These are phyloP conservation scores for Lottia scabra DNA, from an alignment of 2,888 invertebrate species.

Conservation along the genomic window DNA sequence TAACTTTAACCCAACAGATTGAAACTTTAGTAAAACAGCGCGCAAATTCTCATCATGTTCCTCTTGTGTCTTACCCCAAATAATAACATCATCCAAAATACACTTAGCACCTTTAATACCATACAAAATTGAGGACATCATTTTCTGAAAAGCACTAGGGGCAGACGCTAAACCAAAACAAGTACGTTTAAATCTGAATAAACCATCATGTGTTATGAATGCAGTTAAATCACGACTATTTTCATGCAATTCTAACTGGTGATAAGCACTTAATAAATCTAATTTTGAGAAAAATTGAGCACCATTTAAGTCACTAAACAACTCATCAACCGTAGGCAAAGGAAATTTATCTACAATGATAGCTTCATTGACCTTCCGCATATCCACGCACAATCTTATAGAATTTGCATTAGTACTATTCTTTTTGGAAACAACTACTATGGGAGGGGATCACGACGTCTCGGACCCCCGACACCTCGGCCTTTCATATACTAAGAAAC, in stretches of 20 bases:
- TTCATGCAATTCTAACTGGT: background rate
- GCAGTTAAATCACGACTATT: slow-evolving; percentile 5
- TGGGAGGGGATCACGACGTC: too few species aligned
- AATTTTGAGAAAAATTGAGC: background rate
- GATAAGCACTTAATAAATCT: background rate
- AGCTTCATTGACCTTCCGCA: background rate
- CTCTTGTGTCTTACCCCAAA: background rate
- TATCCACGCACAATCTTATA: background rate
- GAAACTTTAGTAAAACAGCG: background rate
- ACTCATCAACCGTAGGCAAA: slow-evolving; percentile 2
- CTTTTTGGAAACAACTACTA: background rate
- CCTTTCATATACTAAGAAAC: too few species aligned
- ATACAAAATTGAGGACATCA: background rate
- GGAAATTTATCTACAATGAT: slow-evolving; percentile 4
- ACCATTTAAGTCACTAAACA: background rate
- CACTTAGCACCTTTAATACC: background rate
- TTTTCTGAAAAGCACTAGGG: background rate
- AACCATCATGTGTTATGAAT: background rate
- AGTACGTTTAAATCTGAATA: background rate
- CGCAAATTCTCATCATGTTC: background rate
- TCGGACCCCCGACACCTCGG: too few species aligned
- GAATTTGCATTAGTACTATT: background rate
- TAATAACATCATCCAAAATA: background rate
- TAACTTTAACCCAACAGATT: background rate
- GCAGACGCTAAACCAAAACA: background rate